Evolutionary conservation across 2,888 invertebrate species (phyloP).

Genomic region (Sericinus montela): DNA sequence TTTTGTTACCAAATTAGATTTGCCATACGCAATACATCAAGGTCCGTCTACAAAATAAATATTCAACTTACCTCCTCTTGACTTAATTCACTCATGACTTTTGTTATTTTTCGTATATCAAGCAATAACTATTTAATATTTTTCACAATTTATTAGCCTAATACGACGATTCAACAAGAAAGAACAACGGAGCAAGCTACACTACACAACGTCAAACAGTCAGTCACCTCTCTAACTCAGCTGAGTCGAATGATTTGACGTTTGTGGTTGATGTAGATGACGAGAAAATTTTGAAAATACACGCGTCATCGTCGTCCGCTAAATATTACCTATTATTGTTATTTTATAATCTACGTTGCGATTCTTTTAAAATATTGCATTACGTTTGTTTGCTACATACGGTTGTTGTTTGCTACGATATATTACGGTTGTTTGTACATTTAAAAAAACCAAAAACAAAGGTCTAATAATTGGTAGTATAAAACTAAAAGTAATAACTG

Average conservation of each 20-base stretch:
- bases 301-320: conserved; percentile 77
- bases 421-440: too few species aligned
- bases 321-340: conserved; percentile 26
- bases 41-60: conserved; percentile 62
- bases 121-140: conserved; percentile 40
- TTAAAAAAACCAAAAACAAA: too few species aligned
- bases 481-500: too few species aligned
- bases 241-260: conserved; percentile 59
- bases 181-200: conserved; percentile 58
- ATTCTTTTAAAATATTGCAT: too few species aligned
- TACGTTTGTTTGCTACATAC: too few species aligned
- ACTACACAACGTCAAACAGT: conserved; percentile 72
- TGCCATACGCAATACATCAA: conserved; percentile 67
- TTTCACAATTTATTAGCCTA: conserved; percentile 45
- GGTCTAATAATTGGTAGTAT: too few species aligned
- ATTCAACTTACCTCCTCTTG: conserved; percentile 89
- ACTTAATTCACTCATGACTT: conserved; percentile 89
- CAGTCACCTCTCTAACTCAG: conserved; percentile 73
- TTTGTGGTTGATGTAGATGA: conserved; percentile 63
- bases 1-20: conserved; percentile 79
- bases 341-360: not conserved
- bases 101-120: conserved; percentile 34
- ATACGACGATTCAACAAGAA: conserved; percentile 48
- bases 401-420: too few species aligned
- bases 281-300: conserved; percentile 76